Evolutionary conservation across 1,140 invertebrate genomes (phyloP).

Genomic region (Drosophila lini): DNA sequence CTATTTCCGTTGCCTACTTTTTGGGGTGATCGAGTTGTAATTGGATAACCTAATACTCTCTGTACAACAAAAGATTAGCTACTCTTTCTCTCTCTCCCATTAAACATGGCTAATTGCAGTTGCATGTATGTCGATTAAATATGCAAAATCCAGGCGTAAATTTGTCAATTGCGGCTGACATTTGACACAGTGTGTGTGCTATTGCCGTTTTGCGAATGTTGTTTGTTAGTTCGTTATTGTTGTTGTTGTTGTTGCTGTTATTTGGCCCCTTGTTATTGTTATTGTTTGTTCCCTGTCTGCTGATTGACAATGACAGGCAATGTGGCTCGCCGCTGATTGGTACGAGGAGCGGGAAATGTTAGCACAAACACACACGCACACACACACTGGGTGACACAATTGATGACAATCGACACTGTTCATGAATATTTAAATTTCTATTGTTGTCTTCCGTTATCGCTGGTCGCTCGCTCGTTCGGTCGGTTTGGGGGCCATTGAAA

Average conservation of each 20-base stretch:
- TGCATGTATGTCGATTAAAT: conserved; percentile 47
- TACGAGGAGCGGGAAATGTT: conserved; percentile 33
- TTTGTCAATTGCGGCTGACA: conserved; percentile 59
- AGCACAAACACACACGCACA: conserved; percentile 12
- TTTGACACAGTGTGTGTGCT: conserved; percentile 59
- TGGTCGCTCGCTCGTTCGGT: conserved; percentile 6
- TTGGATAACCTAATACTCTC: neutral
- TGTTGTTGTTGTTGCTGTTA: conserved; percentile 1
- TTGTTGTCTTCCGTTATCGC: conserved; percentile 52
- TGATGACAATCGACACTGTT: conserved; percentile 61
- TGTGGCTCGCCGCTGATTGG: conserved; percentile 29
- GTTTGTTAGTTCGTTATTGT: conserved; percentile 3
- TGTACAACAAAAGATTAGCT: neutral
- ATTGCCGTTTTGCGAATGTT: conserved; percentile 20
- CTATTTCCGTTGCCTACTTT: neutral
- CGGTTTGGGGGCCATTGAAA: conserved; percentile 11
- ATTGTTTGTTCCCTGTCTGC: conserved; percentile 33
- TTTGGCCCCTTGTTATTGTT: conserved; percentile 15
- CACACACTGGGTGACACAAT: conserved; percentile 33
- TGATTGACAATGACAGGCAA: conserved; percentile 37
- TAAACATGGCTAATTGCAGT: conserved; percentile 61
- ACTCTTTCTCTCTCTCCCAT: neutral
- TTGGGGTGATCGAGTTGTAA: neutral
- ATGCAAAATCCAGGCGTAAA: conserved; percentile 64
- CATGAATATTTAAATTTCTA: conserved; percentile 77